These are phyloP conservation scores for Lagorchestes hirsutus DNA, from an alignment of 2,797 vertebrate genomes.

Conservation along the genomic window DNA sequence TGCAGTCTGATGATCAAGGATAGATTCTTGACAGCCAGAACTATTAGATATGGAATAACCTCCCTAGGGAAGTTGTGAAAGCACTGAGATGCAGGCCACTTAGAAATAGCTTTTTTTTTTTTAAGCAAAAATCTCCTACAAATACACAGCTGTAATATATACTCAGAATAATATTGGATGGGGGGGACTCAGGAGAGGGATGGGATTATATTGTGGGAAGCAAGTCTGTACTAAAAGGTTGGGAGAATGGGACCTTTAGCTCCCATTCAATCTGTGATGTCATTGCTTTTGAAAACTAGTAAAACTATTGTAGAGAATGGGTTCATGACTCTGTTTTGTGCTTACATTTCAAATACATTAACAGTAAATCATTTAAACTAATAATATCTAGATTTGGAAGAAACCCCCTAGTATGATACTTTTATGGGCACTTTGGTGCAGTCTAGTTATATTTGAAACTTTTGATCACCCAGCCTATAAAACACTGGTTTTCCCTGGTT, in stretches of 20 bases:
- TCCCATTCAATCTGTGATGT: background rate
- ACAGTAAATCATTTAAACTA: background rate
- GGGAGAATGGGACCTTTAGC: background rate
- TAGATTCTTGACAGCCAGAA: conserved; percentile 11
- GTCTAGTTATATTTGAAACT: background rate
- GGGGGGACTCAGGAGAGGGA: too few relatives aligned
- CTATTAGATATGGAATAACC: conserved; percentile 15
- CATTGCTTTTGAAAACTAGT: background rate
- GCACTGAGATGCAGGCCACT: background rate
- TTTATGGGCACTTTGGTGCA: background rate
- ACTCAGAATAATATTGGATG: background rate
- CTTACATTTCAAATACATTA: background rate
- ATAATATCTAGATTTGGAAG: background rate
- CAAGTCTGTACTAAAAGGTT: background rate
- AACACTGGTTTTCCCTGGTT: background rate
- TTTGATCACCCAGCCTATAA: background rate
- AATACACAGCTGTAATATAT: background rate
- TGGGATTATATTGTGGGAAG: background rate
- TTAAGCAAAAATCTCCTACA: background rate
- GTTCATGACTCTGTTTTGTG: background rate
- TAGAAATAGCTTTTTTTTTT: background rate
- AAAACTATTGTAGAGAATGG: background rate
- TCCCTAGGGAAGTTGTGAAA: conserved; percentile 8
- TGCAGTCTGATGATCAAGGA: conserved; percentile 21
- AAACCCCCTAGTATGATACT: background rate